Evolutionary conservation across 2,888 invertebrate genomes (phyloP).

Genomic region (Lepidochrysops patricia): DNA sequence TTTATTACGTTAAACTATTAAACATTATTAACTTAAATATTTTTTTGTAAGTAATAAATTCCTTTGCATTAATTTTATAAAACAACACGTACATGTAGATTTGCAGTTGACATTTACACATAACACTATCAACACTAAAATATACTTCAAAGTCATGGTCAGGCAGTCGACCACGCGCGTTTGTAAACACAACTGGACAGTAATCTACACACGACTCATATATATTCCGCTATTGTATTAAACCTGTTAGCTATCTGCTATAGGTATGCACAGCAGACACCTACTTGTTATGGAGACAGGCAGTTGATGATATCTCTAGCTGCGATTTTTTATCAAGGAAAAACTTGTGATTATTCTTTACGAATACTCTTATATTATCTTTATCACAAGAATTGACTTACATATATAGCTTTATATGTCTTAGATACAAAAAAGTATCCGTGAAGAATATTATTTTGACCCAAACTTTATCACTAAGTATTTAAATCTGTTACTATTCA

Average conservation of each 20-base stretch:
- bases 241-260: constrained; percentile 2
- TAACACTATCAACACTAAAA: constrained; percentile 42
- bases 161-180: constrained; percentile 45
- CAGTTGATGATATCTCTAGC: not conserved
- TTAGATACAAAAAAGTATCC: too few species aligned
- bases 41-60: not conserved
- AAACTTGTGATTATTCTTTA: not conserved
- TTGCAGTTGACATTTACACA: constrained; percentile 49
- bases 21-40: not conserved
- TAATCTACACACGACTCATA: constrained; percentile 40
- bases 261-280: too few species aligned
- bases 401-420: not conserved
- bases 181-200: constrained; percentile 36
- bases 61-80: not conserved
- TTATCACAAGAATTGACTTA: not conserved
- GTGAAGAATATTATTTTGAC: too few species aligned
- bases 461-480: too few species aligned
- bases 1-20: not conserved
- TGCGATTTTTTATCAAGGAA: not conserved
- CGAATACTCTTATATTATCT: too few species aligned
- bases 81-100: constrained; percentile 47
- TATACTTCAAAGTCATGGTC: constrained; percentile 59
- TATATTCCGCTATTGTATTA: constrained; percentile 37
- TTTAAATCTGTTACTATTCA: too few species aligned
- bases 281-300: constrained; percentile 1